Conservation (phyloP, 2,888 invertebrate genomes). For the Lithophane ornitopus region DNA sequence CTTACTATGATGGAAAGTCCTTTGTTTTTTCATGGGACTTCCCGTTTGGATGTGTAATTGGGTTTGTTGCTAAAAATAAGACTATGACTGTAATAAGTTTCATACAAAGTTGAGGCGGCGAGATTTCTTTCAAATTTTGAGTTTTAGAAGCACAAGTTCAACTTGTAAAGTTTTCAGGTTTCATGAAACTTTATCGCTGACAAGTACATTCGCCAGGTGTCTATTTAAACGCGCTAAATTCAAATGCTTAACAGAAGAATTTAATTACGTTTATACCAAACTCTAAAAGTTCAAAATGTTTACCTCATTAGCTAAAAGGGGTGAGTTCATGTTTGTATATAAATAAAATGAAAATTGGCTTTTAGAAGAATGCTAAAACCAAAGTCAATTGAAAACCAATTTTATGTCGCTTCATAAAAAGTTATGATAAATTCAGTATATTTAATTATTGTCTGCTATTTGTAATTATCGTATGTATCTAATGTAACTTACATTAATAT, state of each 20-base stretch:
- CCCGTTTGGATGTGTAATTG: background rate
- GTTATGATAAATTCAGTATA: background rate
- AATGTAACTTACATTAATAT: background rate
- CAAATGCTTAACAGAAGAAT: background rate
- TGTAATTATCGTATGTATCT: too few relatives aligned
- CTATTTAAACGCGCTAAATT: background rate
- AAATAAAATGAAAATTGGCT: too few relatives aligned
- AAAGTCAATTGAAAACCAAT: too few relatives aligned
- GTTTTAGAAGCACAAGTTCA: background rate
- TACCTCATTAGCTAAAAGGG: too few relatives aligned
- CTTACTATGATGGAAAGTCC: slow-evolving; percentile 54
- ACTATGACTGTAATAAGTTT: background rate
- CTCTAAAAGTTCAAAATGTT: background rate
- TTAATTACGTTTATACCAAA: background rate
- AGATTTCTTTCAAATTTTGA: background rate
- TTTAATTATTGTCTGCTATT: background rate
- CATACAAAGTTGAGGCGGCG: background rate
- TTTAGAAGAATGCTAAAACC: too few relatives aligned
- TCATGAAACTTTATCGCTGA: background rate
- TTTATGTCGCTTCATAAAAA: background rate
- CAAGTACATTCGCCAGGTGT: background rate
- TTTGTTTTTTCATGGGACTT: slow-evolving; percentile 28
- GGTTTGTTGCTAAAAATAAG: slow-evolving; percentile 13
- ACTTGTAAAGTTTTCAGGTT: background rate
- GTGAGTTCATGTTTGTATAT: too few relatives aligned